Evolutionary conservation across 2,797 vertebrate species (phyloP), one percentile per base, ranked within the genome.

Genomic region (Sebastes ruberrimus): DNA sequence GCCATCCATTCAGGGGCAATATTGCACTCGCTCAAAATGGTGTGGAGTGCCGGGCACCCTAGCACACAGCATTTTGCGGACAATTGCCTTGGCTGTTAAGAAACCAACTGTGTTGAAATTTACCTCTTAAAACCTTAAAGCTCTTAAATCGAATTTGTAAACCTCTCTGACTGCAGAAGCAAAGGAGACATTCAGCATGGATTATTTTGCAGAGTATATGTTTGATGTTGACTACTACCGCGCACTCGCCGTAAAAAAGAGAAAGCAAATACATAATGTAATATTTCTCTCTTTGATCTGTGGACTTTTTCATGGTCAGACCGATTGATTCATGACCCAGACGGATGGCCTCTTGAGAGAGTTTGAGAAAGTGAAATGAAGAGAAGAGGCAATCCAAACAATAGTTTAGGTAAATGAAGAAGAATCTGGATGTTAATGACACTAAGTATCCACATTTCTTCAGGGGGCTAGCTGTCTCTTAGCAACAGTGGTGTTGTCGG

Each of bases 401-500:
- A 79, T 73, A 81, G 78, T 89, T 84, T 76, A 67, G 66, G 78
- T 74, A 81, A 92, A 85, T 90, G 35, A 88, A 88, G 83, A 83
- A 71, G 46, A 92, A 83, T 77, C 76, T 66, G 32, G 42, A 74
- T 71, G 30, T 68, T 92, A 89, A 93, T 89, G 88, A 86, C 90
- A 67, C 59, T 62, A 78, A 85, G 84, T 79, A 60, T 82, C 80
- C 35, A 32, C 30, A 38, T 83, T 76, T 92, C 74, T 85, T 80
- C 14, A 5, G 62, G 71, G 62, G 60, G 63, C 46, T 67, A 33
- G 52, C 64, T 69, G 89, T 94, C 80, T 92, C 93, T 82, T 94
- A 92, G 94, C 93, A 95, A 94, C 93, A 66, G 74, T 32, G 28
- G 64, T 52, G 68, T 74, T 89, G 74, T 77, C 62, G 2, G 18